Evolutionary conservation across 1,140 invertebrate species (phyloP), one percentile per base, ranked within the genome.

Genomic region (Coenobita brevimanus): DNA sequence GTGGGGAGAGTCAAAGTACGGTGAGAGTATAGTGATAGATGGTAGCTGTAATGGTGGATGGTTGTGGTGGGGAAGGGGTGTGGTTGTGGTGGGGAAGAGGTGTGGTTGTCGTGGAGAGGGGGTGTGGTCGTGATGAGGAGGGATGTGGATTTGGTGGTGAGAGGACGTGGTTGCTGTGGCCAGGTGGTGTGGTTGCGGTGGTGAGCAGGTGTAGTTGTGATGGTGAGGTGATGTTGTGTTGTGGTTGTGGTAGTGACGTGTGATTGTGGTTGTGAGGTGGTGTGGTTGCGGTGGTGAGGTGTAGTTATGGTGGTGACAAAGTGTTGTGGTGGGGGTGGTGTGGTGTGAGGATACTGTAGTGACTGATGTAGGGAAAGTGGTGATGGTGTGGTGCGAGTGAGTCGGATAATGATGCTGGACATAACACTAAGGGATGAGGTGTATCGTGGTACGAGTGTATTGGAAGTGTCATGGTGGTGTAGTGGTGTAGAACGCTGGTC

Each of bases 131-230:
- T n/a, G n/a, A n/a, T n/a, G n/a, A n/a, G n/a, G n/a, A n/a, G n/a
- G n/a, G n/a, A n/a, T n/a, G n/a, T n/a, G n/a, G n/a, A n/a, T n/a
- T n/a, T n/a, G n/a, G n/a, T n/a, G n/a, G n/a, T n/a, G n/a, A n/a
- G n/a, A n/a, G n/a, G n/a, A n/a, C n/a, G n/a, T n/a, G n/a, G n/a
- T n/a, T n/a, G n/a, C n/a, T n/a, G n/a, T n/a, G n/a, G n/a, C n/a
- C n/a, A n/a, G n/a, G n/a, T n/a, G n/a, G n/a, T n/a, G n/a, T 33
- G 27, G 67, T 71, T 17, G 67, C 41, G n/a, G 67, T 71, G n/a
- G 67, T 71, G n/a, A 33, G 67, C 41, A 71, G 67, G 36, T 17
- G 30, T 71, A 71, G 67, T 71, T 38, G 67, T 33, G 41, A n/a
- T 3, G n/a, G n/a, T 57, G 54, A 57, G 13, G n/a, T 57, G n/a